These are phyloP conservation scores for Drosophila paulistorum DNA, from an alignment of 1,140 invertebrate species.

Conservation along the genomic window DNA sequence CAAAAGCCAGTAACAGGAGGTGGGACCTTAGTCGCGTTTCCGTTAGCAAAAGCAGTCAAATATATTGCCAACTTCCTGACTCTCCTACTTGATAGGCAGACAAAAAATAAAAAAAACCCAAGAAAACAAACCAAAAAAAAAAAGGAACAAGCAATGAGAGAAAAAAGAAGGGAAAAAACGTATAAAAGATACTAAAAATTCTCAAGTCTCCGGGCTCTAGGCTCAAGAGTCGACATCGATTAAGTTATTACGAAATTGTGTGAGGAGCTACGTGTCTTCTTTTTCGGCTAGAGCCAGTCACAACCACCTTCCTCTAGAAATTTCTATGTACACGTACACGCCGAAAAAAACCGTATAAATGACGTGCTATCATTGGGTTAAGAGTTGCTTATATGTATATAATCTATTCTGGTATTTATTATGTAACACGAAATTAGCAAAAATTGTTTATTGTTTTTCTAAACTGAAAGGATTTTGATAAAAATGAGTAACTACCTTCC, in stretches of 20 bases:
- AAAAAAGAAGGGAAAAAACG: constrained; percentile 21
- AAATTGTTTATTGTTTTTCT: no score
- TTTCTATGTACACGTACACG: constrained; percentile 21
- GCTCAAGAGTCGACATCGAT: constrained; percentile 73
- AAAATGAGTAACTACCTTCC: no score
- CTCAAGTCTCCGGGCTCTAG: constrained; percentile 31
- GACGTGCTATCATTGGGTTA: no score
- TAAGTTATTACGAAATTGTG: constrained; percentile 80
- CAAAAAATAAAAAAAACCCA: constrained; percentile 17
- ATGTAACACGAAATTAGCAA: no score
- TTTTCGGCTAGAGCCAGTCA: constrained; percentile 16
- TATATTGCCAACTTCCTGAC: constrained; percentile 79
- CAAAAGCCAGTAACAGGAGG: constrained; percentile 22
- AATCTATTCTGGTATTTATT: no score
- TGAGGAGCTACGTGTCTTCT: constrained; percentile 63
- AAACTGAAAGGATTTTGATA: no score
- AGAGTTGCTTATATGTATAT: no score
- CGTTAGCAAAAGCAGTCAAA: constrained; percentile 75
- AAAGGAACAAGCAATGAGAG: constrained; percentile 13
- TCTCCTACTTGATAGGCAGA: constrained; percentile 56
- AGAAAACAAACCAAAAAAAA: not conserved
- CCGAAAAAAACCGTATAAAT: no score
- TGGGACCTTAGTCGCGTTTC: constrained; percentile 68
- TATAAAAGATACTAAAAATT: constrained; percentile 58
- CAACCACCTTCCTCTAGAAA: constrained; percentile 19